Evolutionary conservation across 2,113 vertebrate genomes (phyloP), one percentile per base, ranked within the genome.

Genomic region (Manacus vitellinus): DNA sequence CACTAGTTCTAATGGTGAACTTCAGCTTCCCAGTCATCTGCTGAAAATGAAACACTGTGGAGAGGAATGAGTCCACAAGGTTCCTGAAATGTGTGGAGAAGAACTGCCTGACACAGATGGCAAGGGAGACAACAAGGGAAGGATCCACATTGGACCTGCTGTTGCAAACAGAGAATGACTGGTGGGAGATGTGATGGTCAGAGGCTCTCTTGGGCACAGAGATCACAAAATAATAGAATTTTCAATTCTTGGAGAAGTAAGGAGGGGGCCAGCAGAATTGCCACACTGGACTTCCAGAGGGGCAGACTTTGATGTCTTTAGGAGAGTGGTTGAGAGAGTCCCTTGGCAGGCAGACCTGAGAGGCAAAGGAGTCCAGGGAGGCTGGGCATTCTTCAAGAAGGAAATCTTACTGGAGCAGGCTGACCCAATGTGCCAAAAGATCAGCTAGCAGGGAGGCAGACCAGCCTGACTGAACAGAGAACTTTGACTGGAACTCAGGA

Each of bases 181-280:
- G 24, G 30, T 35, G 30, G 17, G 20, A 23, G 30, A 47, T 41
- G 14, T 46, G 46, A 23, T 46, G 39, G 30, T 30, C 22, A 51
- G 46, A 79, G 16, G 16, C 11, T 3, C 10, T 59, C 28, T 66
- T 59, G 37, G 44, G 14, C 20, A 52, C 12, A 39, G 28, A 30
- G 14, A 19, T 31, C 30, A 35, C 8, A 46, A 41, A 54, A 59
- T 14, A 6, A 46, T 14, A 39, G 33, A 78, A 37, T 66, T 66
- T 59, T 52, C 24, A 44, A 6, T 9, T 58, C 71, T 59, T 72
- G 43, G 19, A 52, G 28, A 54, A 47, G 8, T 14, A 41, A 54
- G 67, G 24, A 31, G 3, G 1, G 5, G 5, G 2, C 3, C 11
- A 62, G 9, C 7, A 67, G 46, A 72, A 66, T 4, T n/a, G 4